A percentile compares a stretch with the other conserved stretches of the same genome.
These are phyloP conservation scores for Theretra japonica DNA, from an alignment of 2,888 invertebrate species.

Conservation along the genomic window DNA sequence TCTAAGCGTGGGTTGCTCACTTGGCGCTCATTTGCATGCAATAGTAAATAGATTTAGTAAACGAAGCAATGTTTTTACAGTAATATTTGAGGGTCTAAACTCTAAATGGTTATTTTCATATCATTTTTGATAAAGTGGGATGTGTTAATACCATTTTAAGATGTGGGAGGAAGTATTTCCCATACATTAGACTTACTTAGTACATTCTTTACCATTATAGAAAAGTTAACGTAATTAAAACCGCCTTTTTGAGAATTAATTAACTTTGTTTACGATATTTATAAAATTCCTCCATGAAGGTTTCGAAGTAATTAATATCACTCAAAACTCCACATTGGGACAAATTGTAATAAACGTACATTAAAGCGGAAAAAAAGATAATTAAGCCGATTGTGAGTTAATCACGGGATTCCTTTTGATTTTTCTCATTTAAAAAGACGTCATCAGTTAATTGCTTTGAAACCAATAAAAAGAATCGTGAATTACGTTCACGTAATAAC, in stretches of 20 bases:
- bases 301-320: constrained; percentile 9
- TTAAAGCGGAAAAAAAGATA: constrained; percentile 21
- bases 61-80: not conserved
- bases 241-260: not conserved
- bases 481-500: constrained; percentile 60
- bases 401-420: constrained; percentile 24
- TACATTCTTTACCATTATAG: not conserved
- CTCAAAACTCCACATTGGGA: not conserved
- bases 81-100: not conserved
- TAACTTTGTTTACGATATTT: too few relatives aligned
- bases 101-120: constrained; percentile 1
- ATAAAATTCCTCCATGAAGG: not conserved
- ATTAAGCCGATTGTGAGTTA: constrained; percentile 23
- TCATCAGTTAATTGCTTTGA: constrained; percentile 61
- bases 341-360: constrained; percentile 23
- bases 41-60: not conserved
- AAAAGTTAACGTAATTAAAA: not conserved
- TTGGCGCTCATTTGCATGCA: not conserved
- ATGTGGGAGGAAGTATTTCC: not conserved
- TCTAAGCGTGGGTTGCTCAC: not conserved
- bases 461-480: constrained; percentile 67
- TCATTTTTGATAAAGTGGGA: not conserved
- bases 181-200: not conserved
- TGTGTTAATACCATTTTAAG: not conserved
- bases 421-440: constrained; percentile 40